phyloP scores from a whole-genome alignment of 2,113 vertebrate genomes.

The Lanius ludovicianus region DNA sequence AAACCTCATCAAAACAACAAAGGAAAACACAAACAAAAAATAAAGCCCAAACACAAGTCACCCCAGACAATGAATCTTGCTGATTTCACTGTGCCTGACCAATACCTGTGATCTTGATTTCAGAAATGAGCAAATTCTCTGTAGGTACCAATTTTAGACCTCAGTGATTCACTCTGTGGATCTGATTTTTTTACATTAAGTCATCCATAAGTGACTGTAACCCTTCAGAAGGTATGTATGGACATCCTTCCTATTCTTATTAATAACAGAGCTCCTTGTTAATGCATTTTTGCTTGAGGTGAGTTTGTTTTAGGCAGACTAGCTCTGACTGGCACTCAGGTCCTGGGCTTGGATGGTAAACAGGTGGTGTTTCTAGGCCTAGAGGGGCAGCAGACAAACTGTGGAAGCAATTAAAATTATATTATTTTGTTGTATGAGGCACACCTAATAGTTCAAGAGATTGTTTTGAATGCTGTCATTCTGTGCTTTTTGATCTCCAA shows the following conservation, averaged over 20 bases:
- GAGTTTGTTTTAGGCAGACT: accelerated
- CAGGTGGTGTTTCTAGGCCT: not conserved
- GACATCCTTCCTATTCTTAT: accelerated
- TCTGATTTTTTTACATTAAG: not conserved
- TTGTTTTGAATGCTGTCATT: not conserved
- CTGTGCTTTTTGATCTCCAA: not conserved
- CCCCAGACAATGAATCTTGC: not conserved
- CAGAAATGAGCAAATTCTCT: not conserved
- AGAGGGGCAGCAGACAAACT: not conserved
- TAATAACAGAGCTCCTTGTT: no score
- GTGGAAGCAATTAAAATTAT: not conserved
- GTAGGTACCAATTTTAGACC: not conserved
- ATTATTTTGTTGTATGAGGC: accelerated
- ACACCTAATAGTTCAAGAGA: not conserved
- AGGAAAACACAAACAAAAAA: not conserved
- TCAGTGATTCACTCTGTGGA: not conserved
- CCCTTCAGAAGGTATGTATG: not conserved
- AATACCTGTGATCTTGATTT: not conserved
- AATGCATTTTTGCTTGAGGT: not conserved
- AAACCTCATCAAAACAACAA: not conserved
- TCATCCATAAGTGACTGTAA: not conserved
- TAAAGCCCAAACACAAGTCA: not conserved
- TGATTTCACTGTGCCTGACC: not conserved
- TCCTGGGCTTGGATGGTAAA: not conserved
- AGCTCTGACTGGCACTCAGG: not conserved